Conservation (phyloP, 2,797 vertebrate species). For the Brachyalestes nurse region DNA sequence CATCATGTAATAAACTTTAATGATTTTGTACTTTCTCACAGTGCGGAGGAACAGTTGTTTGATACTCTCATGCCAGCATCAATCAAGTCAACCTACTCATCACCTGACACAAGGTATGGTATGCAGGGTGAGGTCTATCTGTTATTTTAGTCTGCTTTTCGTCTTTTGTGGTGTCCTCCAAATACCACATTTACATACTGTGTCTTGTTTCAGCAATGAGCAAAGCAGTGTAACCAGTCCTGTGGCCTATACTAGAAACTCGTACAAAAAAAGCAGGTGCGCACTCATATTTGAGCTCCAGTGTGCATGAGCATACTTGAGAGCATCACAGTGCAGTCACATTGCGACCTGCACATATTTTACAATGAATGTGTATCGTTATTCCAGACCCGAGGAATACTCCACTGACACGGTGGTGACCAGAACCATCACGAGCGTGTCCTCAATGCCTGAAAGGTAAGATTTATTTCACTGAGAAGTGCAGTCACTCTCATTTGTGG, state of each 20-base stretch:
- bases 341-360: constrained; percentile 3
- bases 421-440: constrained; percentile 61
- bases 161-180: constrained; percentile 28
- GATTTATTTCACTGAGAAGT: not conserved
- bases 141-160: not conserved
- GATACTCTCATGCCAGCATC: constrained; percentile 49
- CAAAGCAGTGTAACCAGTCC: constrained; percentile 68
- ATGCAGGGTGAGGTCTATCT: constrained; percentile 13
- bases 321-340: constrained; percentile 1
- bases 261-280: constrained; percentile 77
- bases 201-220: constrained; percentile 70
- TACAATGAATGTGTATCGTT: constrained; percentile 50
- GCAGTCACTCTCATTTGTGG: not conserved
- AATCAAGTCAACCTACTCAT: not conserved
- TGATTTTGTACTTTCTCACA: constrained; percentile 35
- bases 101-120: constrained; percentile 60
- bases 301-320: constrained; percentile 4
- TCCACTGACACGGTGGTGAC: constrained; percentile 52
- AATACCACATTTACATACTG: constrained; percentile 41
- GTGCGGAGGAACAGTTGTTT: constrained; percentile 59
- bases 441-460: constrained; percentile 54
- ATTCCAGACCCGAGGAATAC: constrained; percentile 60
- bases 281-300: not conserved
- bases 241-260: constrained; percentile 65
- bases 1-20: not conserved